Percentiles rank a stretch among this genome's conserved stretches.
Evolutionary conservation across 2,113 vertebrate genomes (phyloP).

Genomic region (Nicator chloris): DNA sequence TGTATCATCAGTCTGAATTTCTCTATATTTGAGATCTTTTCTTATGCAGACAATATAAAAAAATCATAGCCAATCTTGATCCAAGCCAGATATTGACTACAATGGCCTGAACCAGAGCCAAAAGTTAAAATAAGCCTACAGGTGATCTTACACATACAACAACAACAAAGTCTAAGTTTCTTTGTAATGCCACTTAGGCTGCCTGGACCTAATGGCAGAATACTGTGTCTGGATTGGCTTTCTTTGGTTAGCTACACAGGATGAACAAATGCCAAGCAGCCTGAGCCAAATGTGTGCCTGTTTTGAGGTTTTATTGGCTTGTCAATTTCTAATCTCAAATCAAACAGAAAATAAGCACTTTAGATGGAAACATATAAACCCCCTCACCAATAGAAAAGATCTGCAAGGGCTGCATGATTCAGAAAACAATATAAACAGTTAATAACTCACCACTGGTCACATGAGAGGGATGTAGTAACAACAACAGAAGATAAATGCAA

Average conservation of each 20-base stretch:
- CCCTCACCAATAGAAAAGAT: neutral
- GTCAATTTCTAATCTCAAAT: neutral
- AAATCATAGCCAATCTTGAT: neutral
- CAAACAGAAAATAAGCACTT: neutral
- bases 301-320: constrained; percentile 1
- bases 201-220: neutral
- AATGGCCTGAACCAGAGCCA: neutral
- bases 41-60: neutral
- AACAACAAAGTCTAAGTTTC: neutral
- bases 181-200: neutral
- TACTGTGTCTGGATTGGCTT: neutral
- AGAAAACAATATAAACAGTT: neutral
- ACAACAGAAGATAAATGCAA: neutral
- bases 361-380: neutral
- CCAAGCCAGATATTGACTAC: neutral
- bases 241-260: neutral
- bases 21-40: constrained; percentile 6
- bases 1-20: neutral
- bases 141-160: neutral
- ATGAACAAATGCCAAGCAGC: neutral
- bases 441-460: neutral
- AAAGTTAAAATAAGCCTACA: neutral
- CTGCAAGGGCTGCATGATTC: neutral
- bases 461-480: neutral
- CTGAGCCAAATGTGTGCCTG: neutral